Evolutionary conservation across 2,888 invertebrate genomes (phyloP), one percentile per base, ranked within the genome.

Genomic region (Rotaria sp.): DNA sequence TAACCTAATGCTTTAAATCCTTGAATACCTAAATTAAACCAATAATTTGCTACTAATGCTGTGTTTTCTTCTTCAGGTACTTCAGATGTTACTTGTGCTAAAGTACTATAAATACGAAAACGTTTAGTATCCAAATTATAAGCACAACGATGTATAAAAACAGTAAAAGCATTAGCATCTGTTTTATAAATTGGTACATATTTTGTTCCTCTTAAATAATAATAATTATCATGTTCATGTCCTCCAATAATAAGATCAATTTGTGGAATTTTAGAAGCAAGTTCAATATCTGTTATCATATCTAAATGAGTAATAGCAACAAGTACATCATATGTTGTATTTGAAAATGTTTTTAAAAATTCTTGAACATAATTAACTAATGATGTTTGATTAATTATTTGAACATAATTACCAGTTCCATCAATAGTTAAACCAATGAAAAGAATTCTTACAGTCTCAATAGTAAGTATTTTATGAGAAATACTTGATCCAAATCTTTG

Each of bases 81-180:
- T 7, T 74, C 74, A 38, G 74, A 38, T 35, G 30, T 74, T 26
- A 74, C n/a, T 74, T 2, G 35, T 35, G 74, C 15, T 74, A 74
- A 74, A 38, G n/a, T 3, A 74, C 74, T 74, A 38, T 30, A 74
- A 35, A 74, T 7, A 74, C 74, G 74, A 21, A 74, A 74, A 18
- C 15, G 38, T 74, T 74, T 74, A 11, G 74, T 74, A 38, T 74
- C 38, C n/a, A n/a, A n/a, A n/a, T n/a, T n/a, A n/a, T n/a, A n/a
- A n/a, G n/a, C n/a, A n/a, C n/a, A n/a, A n/a, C 74, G 74, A 74
- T 74, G 74, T 38, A 74, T 74, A 30, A 21, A 74, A 74, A 74
- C 74, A 74, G 35, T 74, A 74, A 74, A 74, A 35, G 38, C 74
- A 74, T 74, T 74, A 4, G 35, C 74, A 74, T 74, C 74, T 21